phyloP scores from a whole-genome alignment of 2,797 vertebrate genomes.

The Acanthopagrus latus region DNA sequence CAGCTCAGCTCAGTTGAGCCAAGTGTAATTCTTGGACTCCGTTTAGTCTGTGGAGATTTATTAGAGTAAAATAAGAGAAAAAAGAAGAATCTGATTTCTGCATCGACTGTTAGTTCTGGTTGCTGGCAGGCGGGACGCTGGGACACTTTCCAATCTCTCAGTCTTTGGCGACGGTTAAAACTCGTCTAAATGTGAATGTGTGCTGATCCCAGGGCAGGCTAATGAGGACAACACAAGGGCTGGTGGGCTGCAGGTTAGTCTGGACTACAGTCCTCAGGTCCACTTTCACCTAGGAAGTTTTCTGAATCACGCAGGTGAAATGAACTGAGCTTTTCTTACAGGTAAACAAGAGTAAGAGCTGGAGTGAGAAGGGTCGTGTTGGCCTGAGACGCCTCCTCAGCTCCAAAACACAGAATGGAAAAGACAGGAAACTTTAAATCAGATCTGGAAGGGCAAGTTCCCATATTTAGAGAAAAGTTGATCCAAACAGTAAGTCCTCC shows the following conservation, averaged over 20 bases:
- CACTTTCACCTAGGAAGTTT: neutral
- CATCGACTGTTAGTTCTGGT: slow-evolving; percentile 22
- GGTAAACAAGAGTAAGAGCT: neutral
- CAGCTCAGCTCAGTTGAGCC: slow-evolving; percentile 28
- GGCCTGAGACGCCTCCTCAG: too few species aligned
- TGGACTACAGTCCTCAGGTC: neutral
- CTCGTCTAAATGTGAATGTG: slow-evolving; percentile 28
- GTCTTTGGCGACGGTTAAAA: slow-evolving; percentile 10
- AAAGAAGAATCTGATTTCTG: slow-evolving; percentile 40
- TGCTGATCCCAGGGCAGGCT: slow-evolving; percentile 11
- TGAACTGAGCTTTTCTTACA: neutral
- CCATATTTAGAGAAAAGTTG: too few species aligned
- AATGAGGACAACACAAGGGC: slow-evolving; percentile 28
- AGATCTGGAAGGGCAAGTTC: too few species aligned
- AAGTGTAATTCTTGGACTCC: slow-evolving; percentile 57
- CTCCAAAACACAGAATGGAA: too few species aligned
- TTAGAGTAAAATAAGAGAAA: slow-evolving; percentile 16
- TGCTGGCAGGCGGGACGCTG: slow-evolving; percentile 26
- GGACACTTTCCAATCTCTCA: slow-evolving; percentile 25
- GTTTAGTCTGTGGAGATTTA: slow-evolving; percentile 42
- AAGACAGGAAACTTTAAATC: too few species aligned
- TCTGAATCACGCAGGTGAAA: neutral
- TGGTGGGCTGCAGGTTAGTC: neutral
- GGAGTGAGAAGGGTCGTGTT: neutral
- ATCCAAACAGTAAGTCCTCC: too few species aligned